phyloP scores from a whole-genome alignment of 2,113 vertebrate genomes.

The pig (Sus scrofa) region DNA sequence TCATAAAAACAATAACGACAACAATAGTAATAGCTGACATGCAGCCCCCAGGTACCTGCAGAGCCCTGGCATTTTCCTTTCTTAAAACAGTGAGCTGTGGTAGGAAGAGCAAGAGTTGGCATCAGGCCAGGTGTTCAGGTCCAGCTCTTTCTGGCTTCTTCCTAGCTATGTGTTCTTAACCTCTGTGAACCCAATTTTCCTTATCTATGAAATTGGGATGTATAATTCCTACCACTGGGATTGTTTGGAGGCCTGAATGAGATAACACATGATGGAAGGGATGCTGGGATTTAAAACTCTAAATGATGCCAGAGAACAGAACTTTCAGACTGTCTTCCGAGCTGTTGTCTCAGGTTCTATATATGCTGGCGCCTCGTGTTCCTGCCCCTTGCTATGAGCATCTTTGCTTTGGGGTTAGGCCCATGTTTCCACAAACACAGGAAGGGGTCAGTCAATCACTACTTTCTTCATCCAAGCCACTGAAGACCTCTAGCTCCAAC shows the following conservation, averaged over 20 bases:
- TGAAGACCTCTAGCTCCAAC: neutral
- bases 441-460: neutral
- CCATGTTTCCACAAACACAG: neutral
- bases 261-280: constrained; percentile 38
- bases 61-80: neutral
- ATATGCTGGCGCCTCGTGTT: neutral
- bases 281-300: neutral
- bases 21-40: neutral
- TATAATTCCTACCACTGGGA: constrained; percentile 54
- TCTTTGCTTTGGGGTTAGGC: neutral
- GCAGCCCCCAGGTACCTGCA: neutral
- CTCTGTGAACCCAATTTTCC: constrained; percentile 47
- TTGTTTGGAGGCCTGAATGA: neutral
- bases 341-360: rapidly evolving
- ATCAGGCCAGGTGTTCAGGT: neutral
- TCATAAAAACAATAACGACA: neutral
- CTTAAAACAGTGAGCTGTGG: no score
- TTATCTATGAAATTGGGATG: constrained; percentile 67
- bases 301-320: neutral
- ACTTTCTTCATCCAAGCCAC: neutral
- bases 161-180: constrained; percentile 42
- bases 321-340: neutral
- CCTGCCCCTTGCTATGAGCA: neutral
- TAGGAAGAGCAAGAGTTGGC: neutral
- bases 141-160: neutral